Evolutionary conservation across 2,888 invertebrate species (phyloP), one percentile per base, ranked within the genome.

Genomic region (Iphiclides podalirius): DNA sequence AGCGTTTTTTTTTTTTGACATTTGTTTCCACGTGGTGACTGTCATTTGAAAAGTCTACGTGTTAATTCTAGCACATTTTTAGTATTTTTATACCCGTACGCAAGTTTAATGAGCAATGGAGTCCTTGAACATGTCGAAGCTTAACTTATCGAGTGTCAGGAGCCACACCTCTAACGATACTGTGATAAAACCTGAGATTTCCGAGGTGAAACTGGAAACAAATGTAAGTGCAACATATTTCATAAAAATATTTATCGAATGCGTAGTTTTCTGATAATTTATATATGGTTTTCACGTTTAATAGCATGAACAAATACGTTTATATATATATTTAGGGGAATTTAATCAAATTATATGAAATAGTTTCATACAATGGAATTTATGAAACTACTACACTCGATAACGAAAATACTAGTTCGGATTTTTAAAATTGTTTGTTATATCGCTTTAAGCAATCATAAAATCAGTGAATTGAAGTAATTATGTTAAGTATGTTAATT

Each of bases 11-110:
- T 72, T 74, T 65, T 72, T 74, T 87, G 87, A 85, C 87, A 75
- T 70, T 76, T 70, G 69, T 79, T 77, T 85, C 87, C 87, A 87
- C 87, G 87, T 87, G 87, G 85, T 86, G 76, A 63, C 68, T 70
- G 86, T 81, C 84, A 84, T 49, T 65, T 61, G 66, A 61, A 66
- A 60, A 66, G 82, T 82, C 77, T 78, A 87, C 87, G 86, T 87
- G 86, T 83, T 78, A 76, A 72, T 69, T 59, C 63, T 70, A 63
- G 68, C 58, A 59, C 60, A 49, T 61, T 63, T 64, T 66, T 59
- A 59, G 39, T 48, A 42, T 42, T 43, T 42, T 54, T 55, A 37
- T 65, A 59, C 67, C 67, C 59, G 59, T 62, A 60, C 61, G 57
- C 54, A 44, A 62, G 66, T 67, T 55, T 55, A 47, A 52, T 51